A percentile compares a stretch with the other conserved stretches of the same genome.
These are phyloP conservation scores for Dendrolimus kikuchii DNA, from an alignment of 1,140 invertebrate species.

Conservation along the genomic window DNA sequence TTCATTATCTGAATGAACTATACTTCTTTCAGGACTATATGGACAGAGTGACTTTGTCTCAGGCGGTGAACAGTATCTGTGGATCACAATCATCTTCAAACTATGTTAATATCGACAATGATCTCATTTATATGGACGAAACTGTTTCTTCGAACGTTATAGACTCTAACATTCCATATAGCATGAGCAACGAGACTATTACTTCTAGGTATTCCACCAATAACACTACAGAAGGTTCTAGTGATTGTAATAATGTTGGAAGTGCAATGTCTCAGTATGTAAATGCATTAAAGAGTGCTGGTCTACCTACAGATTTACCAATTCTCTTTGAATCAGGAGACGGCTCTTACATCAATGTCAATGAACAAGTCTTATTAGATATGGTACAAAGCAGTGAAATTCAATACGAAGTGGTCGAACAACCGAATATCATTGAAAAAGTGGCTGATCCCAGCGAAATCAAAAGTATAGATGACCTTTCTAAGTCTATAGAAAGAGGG, in stretches of 20 bases:
- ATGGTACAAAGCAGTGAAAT: slow-evolving; percentile 72
- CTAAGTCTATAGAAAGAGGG: slow-evolving; percentile 60
- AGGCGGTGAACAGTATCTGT: slow-evolving; percentile 63
- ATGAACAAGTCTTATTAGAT: slow-evolving; percentile 72
- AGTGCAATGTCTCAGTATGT: slow-evolving; percentile 68
- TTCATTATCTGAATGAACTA: no score
- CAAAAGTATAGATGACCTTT: slow-evolving; percentile 66
- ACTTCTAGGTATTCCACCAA: slow-evolving; percentile 39
- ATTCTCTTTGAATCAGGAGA: slow-evolving; percentile 73
- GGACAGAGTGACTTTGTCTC: slow-evolving; percentile 54
- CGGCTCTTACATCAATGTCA: slow-evolving; percentile 72
- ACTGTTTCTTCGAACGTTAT: slow-evolving; percentile 43
- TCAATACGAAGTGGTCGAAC: slow-evolving; percentile 72
- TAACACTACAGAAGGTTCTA: slow-evolving; percentile 20
- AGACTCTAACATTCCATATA: slow-evolving; percentile 36
- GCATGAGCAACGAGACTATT: slow-evolving; percentile 38
- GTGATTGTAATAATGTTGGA: slow-evolving; percentile 30
- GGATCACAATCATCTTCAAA: slow-evolving; percentile 42
- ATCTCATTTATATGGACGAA: slow-evolving; percentile 60
- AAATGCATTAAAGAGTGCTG: slow-evolving; percentile 71
- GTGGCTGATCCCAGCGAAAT: slow-evolving; percentile 63
- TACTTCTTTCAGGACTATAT: slow-evolving; percentile 49
- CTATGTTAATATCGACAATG: slow-evolving; percentile 54
- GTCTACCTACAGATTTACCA: slow-evolving; percentile 71
- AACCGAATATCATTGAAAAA: slow-evolving; percentile 65